phyloP scores from a whole-genome alignment of 2,888 invertebrate genomes.

The Thereva unica region DNA sequence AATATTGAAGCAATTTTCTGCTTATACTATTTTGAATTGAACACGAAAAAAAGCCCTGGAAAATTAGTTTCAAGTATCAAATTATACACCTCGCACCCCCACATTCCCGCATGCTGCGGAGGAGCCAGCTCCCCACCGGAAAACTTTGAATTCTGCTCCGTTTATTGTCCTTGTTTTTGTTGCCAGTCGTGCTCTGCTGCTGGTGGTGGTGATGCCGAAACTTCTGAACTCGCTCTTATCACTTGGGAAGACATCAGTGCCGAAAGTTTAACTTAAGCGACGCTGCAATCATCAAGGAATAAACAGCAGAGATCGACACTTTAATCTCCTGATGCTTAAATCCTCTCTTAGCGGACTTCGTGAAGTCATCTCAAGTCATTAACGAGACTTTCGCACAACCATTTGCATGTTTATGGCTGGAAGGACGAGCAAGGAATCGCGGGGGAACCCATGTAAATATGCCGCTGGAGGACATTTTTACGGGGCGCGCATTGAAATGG shows the following conservation, averaged over 20 bases:
- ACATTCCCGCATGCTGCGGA: too few relatives aligned
- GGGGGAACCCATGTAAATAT: too few relatives aligned
- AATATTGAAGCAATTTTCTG: constrained; percentile 31
- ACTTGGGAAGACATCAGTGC: constrained; percentile 22
- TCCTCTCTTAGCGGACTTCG: constrained; percentile 22
- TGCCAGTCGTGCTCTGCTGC: background rate
- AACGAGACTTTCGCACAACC: constrained; percentile 31
- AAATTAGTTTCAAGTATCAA: constrained; percentile 31
- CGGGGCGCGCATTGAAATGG: too few relatives aligned
- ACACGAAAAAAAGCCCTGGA: constrained; percentile 13
- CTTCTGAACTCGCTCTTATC: constrained; percentile 29
- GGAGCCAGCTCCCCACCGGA: background rate
- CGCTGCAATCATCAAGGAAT: constrained; percentile 34
- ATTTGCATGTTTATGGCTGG: constrained; percentile 28
- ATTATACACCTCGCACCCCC: constrained; percentile 5
- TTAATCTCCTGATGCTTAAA: constrained; percentile 31
- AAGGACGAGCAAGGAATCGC: background rate
- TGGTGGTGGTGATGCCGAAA: constrained; percentile 17
- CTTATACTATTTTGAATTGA: constrained; percentile 32
- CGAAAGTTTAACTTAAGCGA: constrained; percentile 32
- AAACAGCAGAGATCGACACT: constrained; percentile 31
- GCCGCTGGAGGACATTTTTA: too few relatives aligned
- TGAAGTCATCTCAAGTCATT: constrained; percentile 25
- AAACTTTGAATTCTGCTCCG: constrained; percentile 32
- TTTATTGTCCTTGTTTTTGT: constrained; percentile 32